Conservation (phyloP, 2,888 invertebrate species). For the Hesperia comma region DNA sequence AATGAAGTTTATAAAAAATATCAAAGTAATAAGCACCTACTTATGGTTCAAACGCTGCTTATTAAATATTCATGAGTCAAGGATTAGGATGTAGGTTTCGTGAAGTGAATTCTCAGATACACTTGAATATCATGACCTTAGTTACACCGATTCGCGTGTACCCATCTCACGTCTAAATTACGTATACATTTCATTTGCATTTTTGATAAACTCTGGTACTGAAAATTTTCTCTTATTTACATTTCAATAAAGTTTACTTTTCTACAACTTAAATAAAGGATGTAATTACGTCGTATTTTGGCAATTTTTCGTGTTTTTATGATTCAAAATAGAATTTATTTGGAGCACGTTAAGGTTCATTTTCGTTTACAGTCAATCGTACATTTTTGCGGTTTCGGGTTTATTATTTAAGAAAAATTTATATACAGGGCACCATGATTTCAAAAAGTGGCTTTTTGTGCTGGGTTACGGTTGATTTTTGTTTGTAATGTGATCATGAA, state of each 20-base stretch:
- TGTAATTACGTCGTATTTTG: constrained; percentile 32
- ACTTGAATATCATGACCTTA: constrained; percentile 54
- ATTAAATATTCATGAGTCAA: constrained; percentile 1
- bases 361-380: constrained; percentile 26
- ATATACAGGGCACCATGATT: constrained; percentile 5
- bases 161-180: constrained; percentile 47
- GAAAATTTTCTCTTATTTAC: constrained; percentile 37
- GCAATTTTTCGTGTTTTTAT: constrained; percentile 12
- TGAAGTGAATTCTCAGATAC: constrained; percentile 35
- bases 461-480: constrained; percentile 43
- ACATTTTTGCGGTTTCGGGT: constrained; percentile 27
- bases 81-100: constrained; percentile 13
- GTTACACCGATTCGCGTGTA: constrained; percentile 50
- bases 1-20: too few relatives aligned
- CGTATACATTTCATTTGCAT: constrained; percentile 45
- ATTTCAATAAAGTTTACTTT: constrained; percentile 22
- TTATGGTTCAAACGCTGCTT: background rate
- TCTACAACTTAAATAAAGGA: constrained; percentile 5
- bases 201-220: constrained; percentile 37
- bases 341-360: constrained; percentile 34
- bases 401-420: constrained; percentile 22
- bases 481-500: constrained; percentile 41
- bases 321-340: constrained; percentile 25
- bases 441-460: constrained; percentile 18
- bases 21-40: too few relatives aligned